Conservation (phyloP, 2,797 vertebrate genomes). For the Spheniscus humboldti region DNA sequence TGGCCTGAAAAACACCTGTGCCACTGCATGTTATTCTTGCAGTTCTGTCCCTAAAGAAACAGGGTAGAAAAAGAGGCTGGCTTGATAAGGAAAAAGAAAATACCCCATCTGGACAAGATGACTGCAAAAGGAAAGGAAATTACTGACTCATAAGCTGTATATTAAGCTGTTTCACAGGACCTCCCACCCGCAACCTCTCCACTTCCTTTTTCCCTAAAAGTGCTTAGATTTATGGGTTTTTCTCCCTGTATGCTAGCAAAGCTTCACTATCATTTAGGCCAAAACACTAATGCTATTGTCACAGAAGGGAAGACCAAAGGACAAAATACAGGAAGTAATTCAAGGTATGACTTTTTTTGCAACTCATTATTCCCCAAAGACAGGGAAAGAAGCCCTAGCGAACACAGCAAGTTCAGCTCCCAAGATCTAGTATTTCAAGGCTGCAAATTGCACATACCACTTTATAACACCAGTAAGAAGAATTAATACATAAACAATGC, state of each 20-base stretch:
- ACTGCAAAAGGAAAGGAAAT: slow-evolving; percentile 8
- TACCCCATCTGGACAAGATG: neutral
- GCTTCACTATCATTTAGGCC: neutral
- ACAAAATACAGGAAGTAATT: neutral
- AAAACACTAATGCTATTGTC: neutral
- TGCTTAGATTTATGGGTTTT: neutral
- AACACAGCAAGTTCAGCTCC: neutral
- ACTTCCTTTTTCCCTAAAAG: neutral
- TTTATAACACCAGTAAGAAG: neutral
- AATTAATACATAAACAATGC: neutral
- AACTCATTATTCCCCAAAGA: neutral
- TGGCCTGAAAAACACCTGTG: neutral
- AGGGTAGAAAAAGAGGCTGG: neutral
- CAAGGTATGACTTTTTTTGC: neutral
- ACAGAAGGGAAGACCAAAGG: neutral
- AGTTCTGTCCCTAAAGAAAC: neutral
- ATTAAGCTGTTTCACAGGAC: slow-evolving; percentile 1
- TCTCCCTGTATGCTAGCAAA: neutral
- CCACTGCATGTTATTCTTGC: neutral
- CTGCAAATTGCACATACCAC: neutral
- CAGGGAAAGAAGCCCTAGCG: neutral
- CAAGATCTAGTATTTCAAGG: neutral
- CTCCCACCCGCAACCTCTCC: neutral
- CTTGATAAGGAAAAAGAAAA: neutral
- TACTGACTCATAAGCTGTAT: neutral